Evolutionary conservation across 2,888 invertebrate species (phyloP), one percentile per base, ranked within the genome.

Genomic region (Anarsia innoxiella): DNA sequence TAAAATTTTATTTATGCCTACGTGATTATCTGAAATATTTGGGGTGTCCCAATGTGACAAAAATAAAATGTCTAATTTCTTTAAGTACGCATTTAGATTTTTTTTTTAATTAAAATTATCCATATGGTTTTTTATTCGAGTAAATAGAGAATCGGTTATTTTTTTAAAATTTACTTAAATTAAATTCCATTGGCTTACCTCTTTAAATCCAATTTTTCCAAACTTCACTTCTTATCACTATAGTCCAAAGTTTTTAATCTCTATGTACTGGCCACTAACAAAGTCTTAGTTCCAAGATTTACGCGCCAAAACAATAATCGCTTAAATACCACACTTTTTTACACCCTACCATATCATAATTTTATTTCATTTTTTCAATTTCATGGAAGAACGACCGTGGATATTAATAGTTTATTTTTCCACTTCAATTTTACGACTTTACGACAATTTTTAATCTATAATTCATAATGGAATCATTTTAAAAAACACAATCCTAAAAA

Each of bases 361-460:
- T 65, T 66, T 39, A 56, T 53, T 56, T 48, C 53, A 55, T 71
- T 71, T 71, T 66, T 68, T 56, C 66, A 76, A 78, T 77, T 76
- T 75, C 76, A 78, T 73, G 69, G 59, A 42, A 53, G 46, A 42
- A 40, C 42, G 55, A 48, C 47, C 49, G 47, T 48, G 41, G 48
- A 42, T 40, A 36, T 55, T 47, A 54, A 48, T 51, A 55, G 47
- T 53, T 50, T 49, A 52, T 46, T 49, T 50, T 45, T 49, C 42
- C 43, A 47, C 46, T 51, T 28, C n/a, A 26, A 37, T 27, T 35
- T 39, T 35, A 39, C 25, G 35, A 30, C 30, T 28, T 29, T 23
- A n/a, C 27, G 29, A 29, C n/a, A n/a, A n/a, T 16, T 34, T 37
- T 35, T 28, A 19, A 28, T 28, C 28, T 15, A 9, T 8, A 3